phyloP scores from a whole-genome alignment of 2,888 invertebrate genomes.

The Tiliacea aurago region DNA sequence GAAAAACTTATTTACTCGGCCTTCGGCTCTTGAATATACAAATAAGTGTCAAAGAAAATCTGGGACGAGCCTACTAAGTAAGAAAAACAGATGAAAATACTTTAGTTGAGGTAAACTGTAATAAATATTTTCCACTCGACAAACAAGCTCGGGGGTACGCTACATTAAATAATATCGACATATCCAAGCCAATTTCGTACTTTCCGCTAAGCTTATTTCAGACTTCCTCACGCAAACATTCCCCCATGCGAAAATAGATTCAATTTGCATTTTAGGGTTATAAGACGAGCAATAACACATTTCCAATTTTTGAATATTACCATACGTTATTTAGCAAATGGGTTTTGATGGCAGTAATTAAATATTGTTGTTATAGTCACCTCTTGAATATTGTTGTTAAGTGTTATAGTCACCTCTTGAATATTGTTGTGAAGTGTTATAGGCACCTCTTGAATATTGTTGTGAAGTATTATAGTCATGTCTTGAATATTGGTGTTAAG shows the following conservation, averaged over 20 bases:
- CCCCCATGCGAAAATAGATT: conserved; percentile 83
- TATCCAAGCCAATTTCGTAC: conserved; percentile 87
- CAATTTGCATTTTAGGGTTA: conserved; percentile 85
- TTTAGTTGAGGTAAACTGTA: conserved; percentile 78
- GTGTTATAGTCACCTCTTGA: too few relatives aligned
- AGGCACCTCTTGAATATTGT: too few relatives aligned
- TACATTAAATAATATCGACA: conserved; percentile 89
- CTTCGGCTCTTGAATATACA: conserved; percentile 28
- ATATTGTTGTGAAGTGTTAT: too few relatives aligned
- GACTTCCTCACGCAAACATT: conserved; percentile 84
- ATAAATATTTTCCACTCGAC: conserved; percentile 86
- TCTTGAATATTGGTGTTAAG: too few relatives aligned
- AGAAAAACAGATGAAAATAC: conserved; percentile 73
- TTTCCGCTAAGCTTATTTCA: conserved; percentile 86
- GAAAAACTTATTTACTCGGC: conserved; percentile 12
- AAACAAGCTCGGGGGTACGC: conserved; percentile 82
- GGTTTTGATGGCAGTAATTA: conserved; percentile 37
- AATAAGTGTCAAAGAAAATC: conserved; percentile 52
- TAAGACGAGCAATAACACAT: conserved; percentile 80
- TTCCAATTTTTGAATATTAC: conserved; percentile 63
- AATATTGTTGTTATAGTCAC: conserved; percentile 24
- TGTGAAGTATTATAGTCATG: too few relatives aligned
- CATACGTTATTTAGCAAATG: conserved; percentile 60
- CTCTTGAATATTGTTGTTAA: too few relatives aligned
- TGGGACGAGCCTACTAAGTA: conserved; percentile 53